phyloP scores from a whole-genome alignment of 2,113 vertebrate genomes.

The Microcebus jonahi region DNA sequence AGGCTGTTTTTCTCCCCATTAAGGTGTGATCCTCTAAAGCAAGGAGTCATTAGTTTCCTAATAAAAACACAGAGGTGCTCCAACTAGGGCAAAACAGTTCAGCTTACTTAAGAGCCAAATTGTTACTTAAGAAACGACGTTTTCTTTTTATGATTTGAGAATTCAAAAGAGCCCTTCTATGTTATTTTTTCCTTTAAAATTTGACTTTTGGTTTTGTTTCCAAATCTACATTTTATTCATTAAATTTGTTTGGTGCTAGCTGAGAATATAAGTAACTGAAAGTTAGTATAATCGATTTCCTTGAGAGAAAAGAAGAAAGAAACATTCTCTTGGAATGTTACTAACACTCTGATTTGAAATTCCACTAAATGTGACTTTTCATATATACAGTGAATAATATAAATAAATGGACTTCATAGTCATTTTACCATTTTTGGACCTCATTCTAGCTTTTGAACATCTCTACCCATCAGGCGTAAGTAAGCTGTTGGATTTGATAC shows the following conservation, averaged over 20 bases:
- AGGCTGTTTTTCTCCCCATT: neutral
- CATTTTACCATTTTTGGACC: neutral
- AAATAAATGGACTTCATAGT: slow-evolving; percentile 1
- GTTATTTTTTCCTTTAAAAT: slow-evolving; percentile 35
- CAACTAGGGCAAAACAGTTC: neutral
- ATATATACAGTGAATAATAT: slow-evolving; percentile 31
- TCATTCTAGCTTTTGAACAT: neutral
- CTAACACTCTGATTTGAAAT: slow-evolving; percentile 46
- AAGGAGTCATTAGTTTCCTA: neutral
- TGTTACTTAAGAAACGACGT: slow-evolving; percentile 13
- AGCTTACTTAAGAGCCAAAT: neutral
- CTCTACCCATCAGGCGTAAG: neutral
- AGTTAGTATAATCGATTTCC: slow-evolving; percentile 34
- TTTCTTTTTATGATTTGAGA: slow-evolving; percentile 37
- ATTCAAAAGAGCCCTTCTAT: neutral
- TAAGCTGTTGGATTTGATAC: neutral
- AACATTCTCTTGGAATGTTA: slow-evolving; percentile 24
- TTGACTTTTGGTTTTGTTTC: slow-evolving; percentile 45
- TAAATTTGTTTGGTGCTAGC: slow-evolving; percentile 18
- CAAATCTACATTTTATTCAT: slow-evolving; percentile 40
- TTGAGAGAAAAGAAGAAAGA: slow-evolving; percentile 39
- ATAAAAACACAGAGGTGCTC: neutral
- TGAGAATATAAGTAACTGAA: neutral
- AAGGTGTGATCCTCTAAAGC: neutral
- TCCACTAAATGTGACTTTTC: neutral